These are phyloP conservation scores for Rhagoletis zephyria DNA, from an alignment of 1,140 invertebrate species.

Conservation along the genomic window DNA sequence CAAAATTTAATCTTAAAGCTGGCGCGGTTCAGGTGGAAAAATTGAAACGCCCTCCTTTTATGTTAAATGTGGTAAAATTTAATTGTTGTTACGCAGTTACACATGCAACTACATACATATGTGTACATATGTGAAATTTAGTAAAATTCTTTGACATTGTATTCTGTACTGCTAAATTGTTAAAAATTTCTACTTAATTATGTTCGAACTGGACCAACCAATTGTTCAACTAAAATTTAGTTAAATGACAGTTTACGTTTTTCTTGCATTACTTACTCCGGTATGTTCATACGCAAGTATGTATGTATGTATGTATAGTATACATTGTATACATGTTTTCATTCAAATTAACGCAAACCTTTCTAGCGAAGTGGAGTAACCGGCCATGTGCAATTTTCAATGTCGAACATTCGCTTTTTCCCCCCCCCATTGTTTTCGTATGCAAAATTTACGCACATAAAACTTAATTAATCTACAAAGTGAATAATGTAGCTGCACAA, in stretches of 20 bases:
- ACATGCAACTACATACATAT: too few relatives aligned
- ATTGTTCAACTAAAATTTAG: neutral
- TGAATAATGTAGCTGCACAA: constrained; percentile 14
- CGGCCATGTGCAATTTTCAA: constrained; percentile 33
- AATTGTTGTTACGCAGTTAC: neutral
- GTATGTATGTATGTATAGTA: too few relatives aligned
- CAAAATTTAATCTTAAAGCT: neutral
- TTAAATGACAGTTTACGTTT: too few relatives aligned
- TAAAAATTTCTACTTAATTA: too few relatives aligned
- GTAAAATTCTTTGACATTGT: too few relatives aligned
- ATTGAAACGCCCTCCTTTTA: neutral
- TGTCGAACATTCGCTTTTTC: constrained; percentile 47
- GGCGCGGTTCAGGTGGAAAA: neutral
- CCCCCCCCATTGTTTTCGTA: neutral
- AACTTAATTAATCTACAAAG: constrained; percentile 34
- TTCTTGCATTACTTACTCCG: too few relatives aligned
- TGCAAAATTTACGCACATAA: constrained; percentile 31
- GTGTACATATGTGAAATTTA: too few relatives aligned
- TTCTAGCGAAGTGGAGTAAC: neutral
- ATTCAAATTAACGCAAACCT: neutral
- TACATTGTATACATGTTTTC: neutral
- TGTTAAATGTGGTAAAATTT: neutral
- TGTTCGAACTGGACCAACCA: neutral
- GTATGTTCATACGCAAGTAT: too few relatives aligned
- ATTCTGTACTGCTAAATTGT: too few relatives aligned